Evolutionary conservation across 2,797 vertebrate genomes (phyloP), one percentile per base, ranked within the genome.

Genomic region (Enteromius mattozi): DNA sequence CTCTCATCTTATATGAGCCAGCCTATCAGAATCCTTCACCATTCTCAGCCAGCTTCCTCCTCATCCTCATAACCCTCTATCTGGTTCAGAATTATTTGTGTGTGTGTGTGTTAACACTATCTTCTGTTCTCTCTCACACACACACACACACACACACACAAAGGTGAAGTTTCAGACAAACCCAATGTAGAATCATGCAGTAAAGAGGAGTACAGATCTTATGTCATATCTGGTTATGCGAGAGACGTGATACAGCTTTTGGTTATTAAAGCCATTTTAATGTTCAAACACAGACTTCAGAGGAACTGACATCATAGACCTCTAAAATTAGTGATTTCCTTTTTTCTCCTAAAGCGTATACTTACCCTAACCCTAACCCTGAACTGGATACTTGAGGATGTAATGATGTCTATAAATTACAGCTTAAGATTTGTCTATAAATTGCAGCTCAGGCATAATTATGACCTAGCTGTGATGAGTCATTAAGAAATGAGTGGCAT

Each of bases 1-100:
- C 56, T 51, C 42, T 82, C 42, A 21, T 76, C 59, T 65, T 66
- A 49, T 76, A 75, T 66, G 71, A 63, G 40, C 66, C 76, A 78
- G 40, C 42, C 42, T 78, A 83, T 69, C n/a, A 59, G 74, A 83
- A 69, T 83, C 21, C 76, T 47, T 72, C 66, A 59, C 13, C 56
- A 37, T 42, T 49, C 68, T 65, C 37, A 45, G 27, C 54, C 76
- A 84, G 40, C 76, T 84, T 70, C 27, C 37, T 77, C 61, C 35
- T 78, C 75, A 71, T 69, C 37, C 47, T 49, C 69, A 82, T 65
- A 45, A 82, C 30, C 14, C n/a, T 35, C 70, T 51, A 27, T 37
- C 75, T 78, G 27, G n/a, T 83, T 49, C 65, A 14, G 37, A 51
- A 37, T 76, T 42, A 27, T 45, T 16, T 47, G 80, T 61, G 37